phyloP scores from a whole-genome alignment of 2,888 invertebrate genomes.

The Mycalesis mineus region DNA sequence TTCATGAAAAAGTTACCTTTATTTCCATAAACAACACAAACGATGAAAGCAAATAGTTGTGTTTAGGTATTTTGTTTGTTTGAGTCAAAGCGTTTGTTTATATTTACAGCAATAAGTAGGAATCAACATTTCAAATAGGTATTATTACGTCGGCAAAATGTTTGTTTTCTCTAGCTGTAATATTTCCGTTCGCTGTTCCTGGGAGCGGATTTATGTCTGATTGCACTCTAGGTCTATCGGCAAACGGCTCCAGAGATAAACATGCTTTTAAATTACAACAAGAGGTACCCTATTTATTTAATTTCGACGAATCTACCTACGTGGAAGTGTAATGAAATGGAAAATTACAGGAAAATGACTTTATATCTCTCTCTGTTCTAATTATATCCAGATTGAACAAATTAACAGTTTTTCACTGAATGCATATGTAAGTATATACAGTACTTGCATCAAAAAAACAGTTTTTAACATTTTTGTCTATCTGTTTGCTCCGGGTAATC shows the following conservation, averaged over 20 bases:
- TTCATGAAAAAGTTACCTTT: neutral
- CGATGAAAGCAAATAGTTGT: neutral
- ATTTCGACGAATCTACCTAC: too few relatives aligned
- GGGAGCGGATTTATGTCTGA: neutral
- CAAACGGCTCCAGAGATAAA: neutral
- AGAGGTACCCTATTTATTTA: too few relatives aligned
- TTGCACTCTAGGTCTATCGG: neutral
- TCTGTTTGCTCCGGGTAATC: too few relatives aligned
- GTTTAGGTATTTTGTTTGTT: neutral
- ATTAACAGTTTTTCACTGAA: too few relatives aligned
- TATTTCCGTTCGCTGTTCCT: neutral
- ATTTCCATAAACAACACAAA: neutral
- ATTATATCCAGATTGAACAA: too few relatives aligned
- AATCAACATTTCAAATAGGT: neutral
- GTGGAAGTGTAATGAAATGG: too few relatives aligned
- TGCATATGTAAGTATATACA: too few relatives aligned
- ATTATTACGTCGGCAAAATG: neutral
- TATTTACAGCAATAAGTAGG: neutral
- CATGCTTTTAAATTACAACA: neutral
- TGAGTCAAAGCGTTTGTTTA: neutral
- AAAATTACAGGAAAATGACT: too few relatives aligned
- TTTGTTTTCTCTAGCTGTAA: neutral
- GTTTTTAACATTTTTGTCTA: too few relatives aligned
- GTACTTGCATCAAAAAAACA: too few relatives aligned
- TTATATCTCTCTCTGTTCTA: too few relatives aligned